Evolutionary conservation across 2,797 vertebrate genomes (phyloP).

Genomic region (Gephyroberyx darwinii): DNA sequence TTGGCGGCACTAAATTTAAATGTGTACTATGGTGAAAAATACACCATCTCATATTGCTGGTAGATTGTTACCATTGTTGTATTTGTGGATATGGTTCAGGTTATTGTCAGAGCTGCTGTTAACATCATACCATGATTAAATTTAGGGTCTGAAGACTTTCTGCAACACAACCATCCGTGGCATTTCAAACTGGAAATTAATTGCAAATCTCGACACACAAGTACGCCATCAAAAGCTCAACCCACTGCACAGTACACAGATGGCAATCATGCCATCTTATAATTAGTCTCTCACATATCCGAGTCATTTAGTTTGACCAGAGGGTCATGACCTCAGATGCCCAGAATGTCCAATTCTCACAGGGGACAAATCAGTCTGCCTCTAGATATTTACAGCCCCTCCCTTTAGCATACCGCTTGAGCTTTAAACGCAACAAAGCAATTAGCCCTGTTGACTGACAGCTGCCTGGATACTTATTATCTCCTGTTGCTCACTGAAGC

Average conservation of each 20-base stretch:
- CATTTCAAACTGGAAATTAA: too few species aligned
- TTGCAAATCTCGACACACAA: neutral
- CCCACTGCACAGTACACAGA: slow-evolving; percentile 25
- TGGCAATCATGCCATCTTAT: slow-evolving; percentile 49
- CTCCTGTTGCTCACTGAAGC: slow-evolving; percentile 39
- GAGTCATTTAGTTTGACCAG: slow-evolving; percentile 42
- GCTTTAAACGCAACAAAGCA: slow-evolving; percentile 20
- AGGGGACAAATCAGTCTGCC: slow-evolving; percentile 31
- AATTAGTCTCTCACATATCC: slow-evolving; percentile 57
- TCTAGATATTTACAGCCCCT: slow-evolving; percentile 45
- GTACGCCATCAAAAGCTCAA: slow-evolving; percentile 4
- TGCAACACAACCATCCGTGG: neutral
- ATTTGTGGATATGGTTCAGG: too few species aligned
- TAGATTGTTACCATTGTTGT: too few species aligned
- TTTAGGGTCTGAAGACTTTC: neutral
- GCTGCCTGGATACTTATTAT: slow-evolving; percentile 42
- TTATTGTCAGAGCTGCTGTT: too few species aligned
- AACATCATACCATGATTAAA: neutral
- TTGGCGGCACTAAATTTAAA: neutral
- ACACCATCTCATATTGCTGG: too few species aligned
- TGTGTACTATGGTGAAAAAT: neutral
- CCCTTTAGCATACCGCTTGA: slow-evolving; percentile 33
- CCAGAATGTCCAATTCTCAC: slow-evolving; percentile 44
- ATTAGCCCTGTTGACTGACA: slow-evolving; percentile 55
- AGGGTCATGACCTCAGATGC: slow-evolving; percentile 56